phyloP scores from a whole-genome alignment of 2,113 vertebrate species.

The Lycocorax pyrrhopterus region DNA sequence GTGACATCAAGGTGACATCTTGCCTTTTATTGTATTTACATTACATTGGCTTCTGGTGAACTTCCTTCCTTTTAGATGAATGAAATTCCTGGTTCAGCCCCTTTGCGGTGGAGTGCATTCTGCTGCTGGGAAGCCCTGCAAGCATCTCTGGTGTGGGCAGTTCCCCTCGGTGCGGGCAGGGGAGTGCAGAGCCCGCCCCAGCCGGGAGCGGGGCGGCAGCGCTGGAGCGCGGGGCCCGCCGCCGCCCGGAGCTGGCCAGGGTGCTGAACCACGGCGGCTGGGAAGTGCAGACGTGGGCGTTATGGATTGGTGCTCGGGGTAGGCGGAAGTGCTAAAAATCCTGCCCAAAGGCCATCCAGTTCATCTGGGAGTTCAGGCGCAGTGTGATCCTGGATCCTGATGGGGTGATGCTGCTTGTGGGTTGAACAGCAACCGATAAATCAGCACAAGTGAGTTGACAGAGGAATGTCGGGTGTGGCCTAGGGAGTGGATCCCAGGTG shows the following conservation, averaged over 20 bases:
- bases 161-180: fast-evolving
- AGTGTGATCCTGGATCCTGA: fast-evolving
- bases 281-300: fast-evolving
- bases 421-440: neutral
- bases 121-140: neutral
- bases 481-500: neutral
- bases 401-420: neutral
- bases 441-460: neutral
- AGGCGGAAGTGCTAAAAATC: neutral
- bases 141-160: fast-evolving
- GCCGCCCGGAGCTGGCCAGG: neutral
- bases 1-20: neutral
- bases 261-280: neutral
- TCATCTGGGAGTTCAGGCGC: neutral
- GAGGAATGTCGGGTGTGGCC: neutral
- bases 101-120: fast-evolving
- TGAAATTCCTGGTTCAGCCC: neutral
- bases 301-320: fast-evolving
- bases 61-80: neutral
- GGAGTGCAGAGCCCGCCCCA: fast-evolving
- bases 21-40: neutral
- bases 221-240: neutral
- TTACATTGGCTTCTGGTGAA: fast-evolving
- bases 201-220: neutral
- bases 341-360: fast-evolving